Evolutionary conservation across 2,113 vertebrate species (phyloP).

Genomic region (Steatornis caripensis): DNA sequence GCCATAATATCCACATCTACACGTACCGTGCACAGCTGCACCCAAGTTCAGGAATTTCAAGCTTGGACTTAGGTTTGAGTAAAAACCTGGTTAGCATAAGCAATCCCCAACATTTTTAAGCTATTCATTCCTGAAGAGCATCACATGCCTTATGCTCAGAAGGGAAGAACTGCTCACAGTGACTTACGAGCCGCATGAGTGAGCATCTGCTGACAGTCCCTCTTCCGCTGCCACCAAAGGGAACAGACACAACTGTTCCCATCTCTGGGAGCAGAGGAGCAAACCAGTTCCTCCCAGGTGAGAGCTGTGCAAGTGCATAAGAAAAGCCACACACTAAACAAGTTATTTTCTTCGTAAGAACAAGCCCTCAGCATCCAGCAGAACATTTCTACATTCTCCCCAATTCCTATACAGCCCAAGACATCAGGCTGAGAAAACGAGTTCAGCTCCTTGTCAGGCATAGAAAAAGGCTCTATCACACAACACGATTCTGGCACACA

Average conservation of each 20-base stretch:
- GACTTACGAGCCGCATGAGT: neutral
- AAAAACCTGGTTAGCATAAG: neutral
- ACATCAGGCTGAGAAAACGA: neutral
- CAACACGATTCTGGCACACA: neutral
- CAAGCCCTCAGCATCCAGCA: neutral
- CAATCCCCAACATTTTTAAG: neutral
- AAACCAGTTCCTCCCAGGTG: neutral
- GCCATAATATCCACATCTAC: neutral
- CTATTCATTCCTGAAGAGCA: neutral
- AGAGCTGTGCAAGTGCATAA: neutral
- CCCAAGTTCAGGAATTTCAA: neutral
- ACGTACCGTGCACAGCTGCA: accelerated
- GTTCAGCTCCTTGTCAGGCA: neutral
- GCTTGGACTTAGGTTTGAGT: neutral
- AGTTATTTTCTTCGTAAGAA: neutral
- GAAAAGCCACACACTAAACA: neutral
- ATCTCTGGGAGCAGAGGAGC: neutral
- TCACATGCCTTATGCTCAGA: neutral
- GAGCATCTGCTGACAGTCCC: neutral
- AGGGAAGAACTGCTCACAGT: neutral
- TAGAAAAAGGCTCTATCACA: neutral
- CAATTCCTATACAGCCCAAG: neutral
- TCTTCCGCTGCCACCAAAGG: neutral
- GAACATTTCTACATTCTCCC: neutral
- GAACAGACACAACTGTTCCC: neutral